Evolutionary conservation across 2,113 vertebrate species (phyloP), one percentile per base, ranked within the genome.

Genomic region (Anhinga rufa): DNA sequence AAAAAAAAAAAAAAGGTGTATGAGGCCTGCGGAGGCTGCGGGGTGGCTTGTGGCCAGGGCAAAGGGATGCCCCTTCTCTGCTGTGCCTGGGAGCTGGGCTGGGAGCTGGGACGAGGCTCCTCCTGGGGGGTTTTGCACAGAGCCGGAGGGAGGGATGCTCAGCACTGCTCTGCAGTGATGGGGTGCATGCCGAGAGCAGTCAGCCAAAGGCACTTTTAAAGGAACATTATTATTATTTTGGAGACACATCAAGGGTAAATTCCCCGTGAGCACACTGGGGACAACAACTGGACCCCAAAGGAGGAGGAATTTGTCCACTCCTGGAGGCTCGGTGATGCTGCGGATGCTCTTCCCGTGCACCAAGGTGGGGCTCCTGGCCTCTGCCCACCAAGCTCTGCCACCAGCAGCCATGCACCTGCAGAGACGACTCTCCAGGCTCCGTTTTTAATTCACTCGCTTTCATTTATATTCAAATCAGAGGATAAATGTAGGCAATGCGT

Each of bases 401-500:
- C 40, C 80, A 83, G 76, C 95, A 88, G 76, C 91, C 60, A 3
- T 3, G 8, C 4, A 12, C 68, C 54, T 81, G 82, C 69, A 81
- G 68, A 89, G 46, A 58, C 16, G 9, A 12, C 46, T 88, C 92
- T 88, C 62, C 58, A 69, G 92, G 94, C 92, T 94, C 71, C 1
- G 0, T 29, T 95, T 95, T 88, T 89, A 93, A 86, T 82, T 94
- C 86, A n/a, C 25, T 84, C 0, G 0, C 71, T 95, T 97, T 82
- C 86, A 89, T 93, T 95, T 94, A 83, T 83, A 90, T 94, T 95
- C 77, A 95, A 91, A 89, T 96, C 69, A 89, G 92, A 65, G 90
- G 68, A 86, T 90, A 89, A 93, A 86, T 49, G 86, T 86, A 88
- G 95, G 83, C 86, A 93, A 72, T 3, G 79, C 3, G 0, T 69